phyloP scores from a whole-genome alignment of 1,140 invertebrate genomes.

The Drosophila paulistorum region DNA sequence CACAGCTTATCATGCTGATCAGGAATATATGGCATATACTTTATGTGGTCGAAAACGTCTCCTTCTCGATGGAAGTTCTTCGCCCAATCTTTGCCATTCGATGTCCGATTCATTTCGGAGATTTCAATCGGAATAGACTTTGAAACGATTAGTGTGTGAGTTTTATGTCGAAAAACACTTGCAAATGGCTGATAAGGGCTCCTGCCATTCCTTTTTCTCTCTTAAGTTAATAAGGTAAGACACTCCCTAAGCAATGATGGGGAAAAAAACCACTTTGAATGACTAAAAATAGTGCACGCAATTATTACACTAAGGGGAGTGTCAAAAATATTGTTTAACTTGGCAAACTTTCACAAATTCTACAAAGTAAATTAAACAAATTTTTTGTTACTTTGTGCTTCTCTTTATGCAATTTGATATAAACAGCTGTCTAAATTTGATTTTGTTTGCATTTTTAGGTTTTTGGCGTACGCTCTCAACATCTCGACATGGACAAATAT shows the following conservation, averaged over 20 bases:
- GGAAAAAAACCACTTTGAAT: conserved; percentile 40
- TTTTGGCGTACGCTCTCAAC: conserved; percentile 38
- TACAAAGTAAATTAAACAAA: background rate
- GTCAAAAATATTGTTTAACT: background rate
- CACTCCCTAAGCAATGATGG: conserved; percentile 11
- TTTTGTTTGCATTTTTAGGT: background rate
- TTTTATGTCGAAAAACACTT: too few species aligned
- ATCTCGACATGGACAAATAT: conserved; percentile 53
- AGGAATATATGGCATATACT: too few species aligned
- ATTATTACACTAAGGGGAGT: conserved; percentile 25
- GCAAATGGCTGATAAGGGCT: too few species aligned
- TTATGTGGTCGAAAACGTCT: too few species aligned
- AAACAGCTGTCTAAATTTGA: conserved; percentile 18
- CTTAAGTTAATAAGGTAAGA: conserved; percentile 14
- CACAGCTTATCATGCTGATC: too few species aligned
- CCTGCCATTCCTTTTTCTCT: too few species aligned
- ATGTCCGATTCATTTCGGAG: too few species aligned
- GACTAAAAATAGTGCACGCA: conserved; percentile 69
- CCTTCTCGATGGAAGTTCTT: too few species aligned
- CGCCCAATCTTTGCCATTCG: too few species aligned
- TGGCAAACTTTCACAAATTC: background rate
- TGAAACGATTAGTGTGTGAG: too few species aligned
- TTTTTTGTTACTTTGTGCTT: background rate
- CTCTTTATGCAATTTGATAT: conserved; percentile 10
- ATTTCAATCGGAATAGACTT: too few species aligned